These are phyloP conservation scores for Piezodorus guildinii DNA, from an alignment of 1,140 invertebrate species.

Conservation along the genomic window DNA sequence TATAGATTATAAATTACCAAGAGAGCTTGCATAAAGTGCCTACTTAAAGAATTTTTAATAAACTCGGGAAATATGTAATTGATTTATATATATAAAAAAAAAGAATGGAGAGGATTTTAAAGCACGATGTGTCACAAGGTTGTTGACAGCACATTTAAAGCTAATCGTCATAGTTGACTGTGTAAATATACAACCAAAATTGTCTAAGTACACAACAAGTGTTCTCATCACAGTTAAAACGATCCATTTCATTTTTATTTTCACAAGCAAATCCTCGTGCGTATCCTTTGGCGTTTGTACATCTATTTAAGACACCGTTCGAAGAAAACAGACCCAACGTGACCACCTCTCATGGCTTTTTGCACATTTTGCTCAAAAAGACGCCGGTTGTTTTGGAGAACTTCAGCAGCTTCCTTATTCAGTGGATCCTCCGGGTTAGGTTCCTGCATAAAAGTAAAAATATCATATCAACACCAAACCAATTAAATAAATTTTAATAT, in stretches of 20 bases:
- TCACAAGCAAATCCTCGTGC: neutral
- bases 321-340: slow-evolving; percentile 85
- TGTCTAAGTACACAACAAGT: slow-evolving; percentile 5
- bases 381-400: slow-evolving; percentile 84
- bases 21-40: too few relatives aligned
- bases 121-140: neutral
- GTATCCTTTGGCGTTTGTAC: neutral
- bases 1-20: too few relatives aligned
- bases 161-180: neutral
- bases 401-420: slow-evolving; percentile 98
- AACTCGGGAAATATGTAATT: too few relatives aligned
- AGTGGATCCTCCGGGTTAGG: slow-evolving; percentile 97
- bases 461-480: too few relatives aligned
- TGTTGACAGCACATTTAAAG: slow-evolving; percentile 1
- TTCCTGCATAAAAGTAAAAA: slow-evolving; percentile 53
- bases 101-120: neutral
- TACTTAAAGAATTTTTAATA: too few relatives aligned
- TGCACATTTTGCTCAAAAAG: slow-evolving; percentile 93
- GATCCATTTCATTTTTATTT: slow-evolving; percentile 11
- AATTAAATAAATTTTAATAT: too few relatives aligned
- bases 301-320: slow-evolving; percentile 89
- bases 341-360: slow-evolving; percentile 90
- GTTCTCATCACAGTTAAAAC: slow-evolving; percentile 4
- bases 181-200: slow-evolving; percentile 4
- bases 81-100: too few relatives aligned